Conservation (phyloP, 1,140 invertebrate species). For the Brachionus rotundiformis region DNA sequence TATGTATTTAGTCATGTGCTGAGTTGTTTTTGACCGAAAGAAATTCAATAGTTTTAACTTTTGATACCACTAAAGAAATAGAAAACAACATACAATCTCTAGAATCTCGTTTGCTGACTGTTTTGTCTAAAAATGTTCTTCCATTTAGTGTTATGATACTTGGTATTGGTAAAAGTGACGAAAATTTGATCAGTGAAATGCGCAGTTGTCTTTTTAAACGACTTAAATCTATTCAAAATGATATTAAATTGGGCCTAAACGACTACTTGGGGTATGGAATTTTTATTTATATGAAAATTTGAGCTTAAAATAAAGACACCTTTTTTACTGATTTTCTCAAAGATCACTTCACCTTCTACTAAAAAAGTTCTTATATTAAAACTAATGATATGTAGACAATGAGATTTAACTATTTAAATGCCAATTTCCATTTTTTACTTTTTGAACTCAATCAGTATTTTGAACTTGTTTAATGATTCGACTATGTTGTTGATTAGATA, state of each 20-base stretch:
- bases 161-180: not conserved
- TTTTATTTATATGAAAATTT: not conserved
- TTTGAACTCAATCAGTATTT: no score
- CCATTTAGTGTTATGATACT: not conserved
- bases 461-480: no score
- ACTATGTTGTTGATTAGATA: no score
- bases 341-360: no score
- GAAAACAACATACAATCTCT: not conserved
- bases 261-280: not conserved
- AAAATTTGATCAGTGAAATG: not conserved
- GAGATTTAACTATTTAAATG: no score
- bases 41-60: conserved; percentile 10
- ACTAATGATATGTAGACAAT: no score
- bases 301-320: no score
- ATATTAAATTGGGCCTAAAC: not conserved
- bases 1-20: not conserved
- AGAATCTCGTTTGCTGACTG: not conserved
- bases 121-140: not conserved
- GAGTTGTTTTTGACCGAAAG: not conserved
- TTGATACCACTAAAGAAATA: not conserved
- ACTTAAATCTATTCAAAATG: not conserved
- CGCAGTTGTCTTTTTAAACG: not conserved
- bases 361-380: no score
- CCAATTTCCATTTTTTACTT: no score
- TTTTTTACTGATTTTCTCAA: no score